Percentiles rank a stretch among this genome's conserved stretches.
phyloP scores from a whole-genome alignment of 2,888 invertebrate species.

The Brachylomia viminalis region DNA sequence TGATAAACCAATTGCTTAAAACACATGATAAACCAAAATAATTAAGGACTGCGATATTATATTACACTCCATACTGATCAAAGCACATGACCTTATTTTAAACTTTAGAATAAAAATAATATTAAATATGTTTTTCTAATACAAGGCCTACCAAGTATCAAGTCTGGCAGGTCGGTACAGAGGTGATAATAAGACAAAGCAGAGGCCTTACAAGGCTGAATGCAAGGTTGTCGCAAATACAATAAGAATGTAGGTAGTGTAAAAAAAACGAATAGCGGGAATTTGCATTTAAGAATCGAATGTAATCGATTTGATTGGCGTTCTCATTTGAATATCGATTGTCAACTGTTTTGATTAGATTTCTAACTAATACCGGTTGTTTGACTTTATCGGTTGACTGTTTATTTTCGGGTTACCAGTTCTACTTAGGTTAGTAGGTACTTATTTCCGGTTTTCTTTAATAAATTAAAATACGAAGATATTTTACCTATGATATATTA shows the following conservation, averaged over 20 bases:
- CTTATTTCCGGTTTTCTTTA: not conserved
- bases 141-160: conserved; percentile 76
- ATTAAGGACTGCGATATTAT: not conserved
- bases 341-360: conserved; percentile 8
- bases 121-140: not conserved
- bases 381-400: too few relatives aligned
- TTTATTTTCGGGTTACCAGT: too few relatives aligned
- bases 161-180: conserved; percentile 64
- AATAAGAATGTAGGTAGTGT: conserved; percentile 60
- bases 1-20: not conserved
- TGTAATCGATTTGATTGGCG: conserved; percentile 45
- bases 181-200: conserved; percentile 81
- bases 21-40: not conserved
- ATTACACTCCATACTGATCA: not conserved
- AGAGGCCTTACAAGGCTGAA: conserved; percentile 86
- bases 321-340: conserved; percentile 44
- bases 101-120: not conserved
- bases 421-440: too few relatives aligned
- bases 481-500: not conserved
- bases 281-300: conserved; percentile 52
- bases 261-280: conserved; percentile 67
- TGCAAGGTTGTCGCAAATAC: conserved; percentile 80
- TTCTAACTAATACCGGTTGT: not conserved
- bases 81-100: not conserved
- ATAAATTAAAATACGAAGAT: not conserved